Conservation (phyloP, 2,888 invertebrate species). For the Odontocerum albicorne region DNA sequence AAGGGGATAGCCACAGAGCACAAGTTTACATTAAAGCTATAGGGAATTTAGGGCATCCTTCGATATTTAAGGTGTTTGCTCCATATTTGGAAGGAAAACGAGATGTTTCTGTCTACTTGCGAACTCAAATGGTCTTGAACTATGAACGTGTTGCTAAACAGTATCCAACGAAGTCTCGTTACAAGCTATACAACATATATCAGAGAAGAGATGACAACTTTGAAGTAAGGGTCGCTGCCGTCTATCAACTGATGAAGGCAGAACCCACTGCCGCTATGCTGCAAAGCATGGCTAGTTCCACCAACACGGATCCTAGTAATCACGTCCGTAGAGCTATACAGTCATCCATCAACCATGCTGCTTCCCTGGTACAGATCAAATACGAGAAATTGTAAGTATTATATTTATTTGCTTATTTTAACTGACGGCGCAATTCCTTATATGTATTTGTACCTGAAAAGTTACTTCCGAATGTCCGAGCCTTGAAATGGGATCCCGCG, state of each 20-base stretch:
- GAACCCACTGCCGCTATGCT: constrained; percentile 64
- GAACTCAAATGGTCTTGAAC: constrained; percentile 62
- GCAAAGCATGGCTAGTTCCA: constrained; percentile 70
- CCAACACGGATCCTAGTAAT: constrained; percentile 62
- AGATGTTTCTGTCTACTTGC: constrained; percentile 60
- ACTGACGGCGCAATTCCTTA: too few species aligned
- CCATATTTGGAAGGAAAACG: constrained; percentile 68
- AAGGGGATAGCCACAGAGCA: constrained; percentile 58
- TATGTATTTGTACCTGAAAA: too few species aligned
- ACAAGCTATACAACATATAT: constrained; percentile 66
- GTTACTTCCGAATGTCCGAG: too few species aligned
- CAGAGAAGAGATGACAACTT: constrained; percentile 65
- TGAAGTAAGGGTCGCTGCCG: constrained; percentile 67
- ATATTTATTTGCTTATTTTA: too few species aligned
- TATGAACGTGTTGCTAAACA: constrained; percentile 55
- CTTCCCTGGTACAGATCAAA: constrained; percentile 51
- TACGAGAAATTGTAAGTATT: constrained; percentile 57
- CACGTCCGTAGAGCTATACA: constrained; percentile 69
- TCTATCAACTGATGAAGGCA: constrained; percentile 61
- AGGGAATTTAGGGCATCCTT: constrained; percentile 65
- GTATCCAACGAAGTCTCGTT: constrained; percentile 56
- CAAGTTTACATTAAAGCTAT: constrained; percentile 66
- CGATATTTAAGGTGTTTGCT: constrained; percentile 61
- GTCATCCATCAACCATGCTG: constrained; percentile 60
- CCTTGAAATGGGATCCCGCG: too few species aligned